Conservation (phyloP, 2,797 vertebrate species). For the Hydrocynus forskahlii region DNA sequence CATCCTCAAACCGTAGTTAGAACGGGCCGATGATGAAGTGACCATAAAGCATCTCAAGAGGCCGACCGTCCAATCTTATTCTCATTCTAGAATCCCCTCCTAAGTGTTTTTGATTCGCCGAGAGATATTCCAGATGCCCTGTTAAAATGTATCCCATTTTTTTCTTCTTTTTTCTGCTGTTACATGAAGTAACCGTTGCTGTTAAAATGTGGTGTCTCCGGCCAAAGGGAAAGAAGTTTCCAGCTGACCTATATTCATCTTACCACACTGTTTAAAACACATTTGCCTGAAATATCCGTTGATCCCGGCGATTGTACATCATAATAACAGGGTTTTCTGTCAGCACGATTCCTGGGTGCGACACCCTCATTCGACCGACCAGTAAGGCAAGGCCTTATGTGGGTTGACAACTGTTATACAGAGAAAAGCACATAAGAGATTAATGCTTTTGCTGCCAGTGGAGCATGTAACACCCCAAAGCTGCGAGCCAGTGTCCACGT, state of each 20-base stretch:
- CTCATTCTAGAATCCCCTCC: constrained; percentile 22
- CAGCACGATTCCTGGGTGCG: constrained; percentile 59
- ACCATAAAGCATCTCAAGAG: constrained; percentile 23
- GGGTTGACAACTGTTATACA: not conserved
- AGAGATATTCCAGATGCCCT: constrained; percentile 53
- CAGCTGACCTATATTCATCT: constrained; percentile 76
- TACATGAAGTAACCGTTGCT: constrained; percentile 57
- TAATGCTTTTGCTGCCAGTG: not conserved
- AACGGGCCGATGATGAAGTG: not conserved
- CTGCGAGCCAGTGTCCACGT: not conserved
- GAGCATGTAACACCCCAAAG: not conserved
- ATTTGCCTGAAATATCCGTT: constrained; percentile 60
- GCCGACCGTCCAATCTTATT: not conserved
- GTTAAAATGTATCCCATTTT: constrained; percentile 60
- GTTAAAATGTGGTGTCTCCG: constrained; percentile 68
- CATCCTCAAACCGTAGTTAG: not conserved
- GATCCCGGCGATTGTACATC: constrained; percentile 65
- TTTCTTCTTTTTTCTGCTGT: constrained; percentile 66
- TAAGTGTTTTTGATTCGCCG: constrained; percentile 37
- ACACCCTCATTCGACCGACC: constrained; percentile 63
- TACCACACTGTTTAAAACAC: constrained; percentile 64
- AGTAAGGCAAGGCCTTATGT: constrained; percentile 51
- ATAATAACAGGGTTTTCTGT: constrained; percentile 71
- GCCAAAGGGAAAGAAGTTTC: constrained; percentile 69
- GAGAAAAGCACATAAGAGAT: not conserved